phyloP scores from a whole-genome alignment of 2,113 vertebrate species.

The Notarius lentiginosus region DNA sequence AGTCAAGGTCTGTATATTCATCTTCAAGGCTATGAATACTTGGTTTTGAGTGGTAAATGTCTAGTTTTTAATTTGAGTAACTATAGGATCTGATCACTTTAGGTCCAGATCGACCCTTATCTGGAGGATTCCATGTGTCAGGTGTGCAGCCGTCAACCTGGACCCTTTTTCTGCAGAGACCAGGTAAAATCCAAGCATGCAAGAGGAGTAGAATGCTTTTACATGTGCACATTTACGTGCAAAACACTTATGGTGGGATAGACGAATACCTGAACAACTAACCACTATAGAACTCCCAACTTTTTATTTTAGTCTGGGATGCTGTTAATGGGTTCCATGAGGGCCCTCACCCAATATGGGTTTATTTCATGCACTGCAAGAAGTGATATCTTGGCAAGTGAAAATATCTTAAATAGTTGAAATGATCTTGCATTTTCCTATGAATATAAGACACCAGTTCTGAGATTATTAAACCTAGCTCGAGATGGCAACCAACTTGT shows the following conservation, averaged over 20 bases:
- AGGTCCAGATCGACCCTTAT: conserved; percentile 98
- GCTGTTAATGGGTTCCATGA: background rate
- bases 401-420: too few species aligned
- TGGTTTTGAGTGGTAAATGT: background rate
- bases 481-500: too few species aligned
- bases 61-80: background rate
- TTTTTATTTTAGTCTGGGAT: background rate
- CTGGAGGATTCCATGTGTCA: conserved; percentile 97
- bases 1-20: background rate
- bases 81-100: background rate
- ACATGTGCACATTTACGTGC: rapidly evolving
- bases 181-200: conserved; percentile 73
- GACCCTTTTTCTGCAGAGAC: conserved; percentile 98
- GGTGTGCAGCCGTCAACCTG: conserved; percentile 87
- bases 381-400: too few species aligned
- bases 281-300: too few species aligned
- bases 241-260: background rate
- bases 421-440: too few species aligned
- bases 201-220: rapidly evolving
- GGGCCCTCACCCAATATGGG: background rate
- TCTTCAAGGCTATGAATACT: background rate
- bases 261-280: background rate
- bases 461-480: too few species aligned
- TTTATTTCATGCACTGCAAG: background rate
- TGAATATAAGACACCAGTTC: too few species aligned